These are phyloP conservation scores for Lepus oiostolus DNA, from an alignment of 2,797 vertebrate species.

Conservation along the genomic window DNA sequence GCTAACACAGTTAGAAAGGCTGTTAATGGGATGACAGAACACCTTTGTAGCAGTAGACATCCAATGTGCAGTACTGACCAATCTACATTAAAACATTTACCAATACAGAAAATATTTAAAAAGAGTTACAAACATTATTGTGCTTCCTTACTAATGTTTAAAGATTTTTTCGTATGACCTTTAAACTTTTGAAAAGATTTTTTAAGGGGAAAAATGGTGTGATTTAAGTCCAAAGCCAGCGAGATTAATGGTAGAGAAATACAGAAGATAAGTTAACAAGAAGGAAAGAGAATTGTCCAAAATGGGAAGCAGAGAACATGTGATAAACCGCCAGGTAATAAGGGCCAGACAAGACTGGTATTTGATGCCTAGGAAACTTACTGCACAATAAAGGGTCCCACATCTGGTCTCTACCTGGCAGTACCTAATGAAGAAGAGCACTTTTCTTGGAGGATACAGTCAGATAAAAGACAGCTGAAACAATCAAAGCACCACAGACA, in stretches of 20 bases:
- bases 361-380: not conserved
- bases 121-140: not conserved
- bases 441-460: no score
- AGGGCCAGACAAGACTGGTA: not conserved
- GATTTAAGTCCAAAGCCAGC: not conserved
- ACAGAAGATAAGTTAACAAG: not conserved
- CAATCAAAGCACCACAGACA: not conserved
- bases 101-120: conserved; percentile 25
- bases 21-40: not conserved
- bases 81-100: not conserved
- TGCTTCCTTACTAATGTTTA: not conserved
- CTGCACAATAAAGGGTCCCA: no score
- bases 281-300: not conserved
- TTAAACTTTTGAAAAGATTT: not conserved
- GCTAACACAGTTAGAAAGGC: not conserved
- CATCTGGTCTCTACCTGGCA: not conserved
- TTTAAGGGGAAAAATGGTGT: not conserved
- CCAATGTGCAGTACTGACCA: not conserved
- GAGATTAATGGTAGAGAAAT: not conserved
- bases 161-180: not conserved
- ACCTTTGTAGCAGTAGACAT: not conserved
- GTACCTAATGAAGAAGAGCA: not conserved
- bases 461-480: not conserved
- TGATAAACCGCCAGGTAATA: not conserved
- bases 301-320: not conserved